phyloP scores from a whole-genome alignment of 2,797 vertebrate genomes.

The Fistularia tabacaria region DNA sequence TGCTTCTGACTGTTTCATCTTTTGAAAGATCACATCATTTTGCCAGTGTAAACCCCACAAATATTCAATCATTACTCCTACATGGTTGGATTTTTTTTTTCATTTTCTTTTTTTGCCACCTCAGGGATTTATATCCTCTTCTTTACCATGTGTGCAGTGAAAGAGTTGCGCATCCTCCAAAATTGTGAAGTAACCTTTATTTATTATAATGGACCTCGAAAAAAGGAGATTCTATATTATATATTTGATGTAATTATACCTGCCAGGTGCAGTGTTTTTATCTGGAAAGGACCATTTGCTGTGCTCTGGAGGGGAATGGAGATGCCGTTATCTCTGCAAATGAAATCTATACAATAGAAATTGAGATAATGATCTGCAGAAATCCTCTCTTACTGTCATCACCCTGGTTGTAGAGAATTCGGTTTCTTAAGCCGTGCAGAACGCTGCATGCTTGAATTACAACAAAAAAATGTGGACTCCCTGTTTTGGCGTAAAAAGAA shows the following conservation, averaged over 20 bases:
- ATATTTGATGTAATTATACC: slow-evolving; percentile 56
- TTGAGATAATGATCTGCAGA: slow-evolving; percentile 32
- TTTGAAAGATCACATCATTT: too few relatives aligned
- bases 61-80: slow-evolving; percentile 24
- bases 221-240: slow-evolving; percentile 61
- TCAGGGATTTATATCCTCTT: background rate
- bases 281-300: slow-evolving; percentile 46
- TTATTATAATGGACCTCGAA: slow-evolving; percentile 59
- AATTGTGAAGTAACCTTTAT: slow-evolving; percentile 40
- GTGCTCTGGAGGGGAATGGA: slow-evolving; percentile 31
- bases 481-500: slow-evolving; percentile 27
- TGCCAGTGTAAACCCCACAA: background rate
- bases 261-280: slow-evolving; percentile 39
- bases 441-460: slow-evolving; percentile 11
- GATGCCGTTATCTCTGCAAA: slow-evolving; percentile 45
- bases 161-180: slow-evolving; percentile 36
- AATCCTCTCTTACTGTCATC: slow-evolving; percentile 16
- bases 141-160: slow-evolving; percentile 11
- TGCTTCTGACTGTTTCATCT: slow-evolving; percentile 29
- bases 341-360: slow-evolving; percentile 53
- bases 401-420: slow-evolving; percentile 17
- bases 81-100: slow-evolving; percentile 15
- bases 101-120: background rate
- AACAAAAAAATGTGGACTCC: slow-evolving; percentile 26
- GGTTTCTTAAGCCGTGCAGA: too few relatives aligned